Conservation (phyloP, 1,140 invertebrate species). For the Coboldia fuscipes region DNA sequence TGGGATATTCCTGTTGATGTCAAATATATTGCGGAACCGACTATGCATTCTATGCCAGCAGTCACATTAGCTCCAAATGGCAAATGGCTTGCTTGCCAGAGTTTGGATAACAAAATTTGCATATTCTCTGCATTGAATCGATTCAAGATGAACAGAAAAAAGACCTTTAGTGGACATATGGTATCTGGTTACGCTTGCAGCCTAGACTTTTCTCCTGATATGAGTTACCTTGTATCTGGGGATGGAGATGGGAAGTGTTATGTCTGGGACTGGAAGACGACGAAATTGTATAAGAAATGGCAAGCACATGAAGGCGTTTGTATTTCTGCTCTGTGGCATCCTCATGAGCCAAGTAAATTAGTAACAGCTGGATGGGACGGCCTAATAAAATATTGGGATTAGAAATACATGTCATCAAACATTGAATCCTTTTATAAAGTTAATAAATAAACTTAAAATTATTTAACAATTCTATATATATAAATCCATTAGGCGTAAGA, state of each 20-base stretch:
- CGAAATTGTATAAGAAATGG: constrained; percentile 94
- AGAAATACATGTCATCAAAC: too few species aligned
- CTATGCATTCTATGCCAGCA: constrained; percentile 98
- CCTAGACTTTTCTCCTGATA: constrained; percentile 95
- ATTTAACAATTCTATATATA: too few species aligned
- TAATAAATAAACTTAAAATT: background rate
- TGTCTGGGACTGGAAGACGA: constrained; percentile 99
- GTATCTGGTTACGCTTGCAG: constrained; percentile 97
- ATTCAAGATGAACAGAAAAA: constrained; percentile 95
- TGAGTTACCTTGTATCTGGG: constrained; percentile 97
- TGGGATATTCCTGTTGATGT: constrained; percentile 99
- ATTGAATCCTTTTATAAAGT: background rate
- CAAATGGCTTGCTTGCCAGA: constrained; percentile 98
- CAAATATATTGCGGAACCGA: constrained; percentile 99
- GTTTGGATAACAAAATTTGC: constrained; percentile 97
- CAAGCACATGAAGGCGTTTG: constrained; percentile 98
- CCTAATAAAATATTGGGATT: constrained; percentile 97
- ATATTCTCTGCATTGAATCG: constrained; percentile 94
- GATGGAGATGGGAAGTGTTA: constrained; percentile 98
- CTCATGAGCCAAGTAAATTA: constrained; percentile 92
- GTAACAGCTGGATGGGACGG: constrained; percentile 97
- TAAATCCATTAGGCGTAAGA: too few species aligned
- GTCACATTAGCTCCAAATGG: constrained; percentile 88
- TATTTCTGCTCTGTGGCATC: constrained; percentile 90
- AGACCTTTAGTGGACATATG: constrained; percentile 97